A percentile compares a stretch with the other conserved stretches of the same genome.
Conservation (phyloP, 2,797 vertebrate genomes). For the Pangasius mekongensis region DNA sequence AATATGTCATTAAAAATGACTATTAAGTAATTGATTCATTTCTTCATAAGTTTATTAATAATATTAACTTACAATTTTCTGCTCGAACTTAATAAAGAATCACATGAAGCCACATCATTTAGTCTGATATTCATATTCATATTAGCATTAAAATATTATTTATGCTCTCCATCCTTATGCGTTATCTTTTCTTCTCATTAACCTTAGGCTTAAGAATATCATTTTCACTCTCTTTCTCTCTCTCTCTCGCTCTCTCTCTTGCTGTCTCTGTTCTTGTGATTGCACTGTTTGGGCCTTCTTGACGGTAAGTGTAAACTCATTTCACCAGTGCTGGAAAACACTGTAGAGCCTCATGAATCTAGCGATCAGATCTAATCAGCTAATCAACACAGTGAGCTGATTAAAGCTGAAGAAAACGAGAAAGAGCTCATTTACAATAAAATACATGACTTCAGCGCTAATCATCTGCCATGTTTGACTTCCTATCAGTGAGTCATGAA, state of each 20-base stretch:
- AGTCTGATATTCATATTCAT: neutral
- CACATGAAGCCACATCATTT: neutral
- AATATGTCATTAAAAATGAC: neutral
- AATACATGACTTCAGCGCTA: slow-evolving; percentile 13
- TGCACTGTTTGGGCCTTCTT: slow-evolving; percentile 73
- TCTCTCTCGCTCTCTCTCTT: slow-evolving; percentile 15
- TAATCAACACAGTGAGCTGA: slow-evolving; percentile 72
- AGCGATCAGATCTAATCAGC: slow-evolving; percentile 50
- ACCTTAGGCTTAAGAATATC: neutral
- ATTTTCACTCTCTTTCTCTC: slow-evolving; percentile 30
- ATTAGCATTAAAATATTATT: neutral
- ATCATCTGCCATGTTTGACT: slow-evolving; percentile 3
- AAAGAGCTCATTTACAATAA: slow-evolving; percentile 30
- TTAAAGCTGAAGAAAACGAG: slow-evolving; percentile 66
- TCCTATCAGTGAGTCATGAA: slow-evolving; percentile 13
- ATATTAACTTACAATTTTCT: neutral
- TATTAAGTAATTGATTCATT: neutral
- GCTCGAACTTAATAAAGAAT: neutral
- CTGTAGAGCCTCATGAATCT: slow-evolving; percentile 67
- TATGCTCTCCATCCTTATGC: neutral
- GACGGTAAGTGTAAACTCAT: slow-evolving; percentile 74
- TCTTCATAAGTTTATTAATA: neutral
- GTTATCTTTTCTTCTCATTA: neutral
- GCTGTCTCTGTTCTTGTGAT: slow-evolving; percentile 68
- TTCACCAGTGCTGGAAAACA: slow-evolving; percentile 64